Percentiles rank a stretch among this genome's conserved stretches.
These are phyloP conservation scores for Leucophora obtusa DNA, from an alignment of 2,888 invertebrate species.

Conservation along the genomic window DNA sequence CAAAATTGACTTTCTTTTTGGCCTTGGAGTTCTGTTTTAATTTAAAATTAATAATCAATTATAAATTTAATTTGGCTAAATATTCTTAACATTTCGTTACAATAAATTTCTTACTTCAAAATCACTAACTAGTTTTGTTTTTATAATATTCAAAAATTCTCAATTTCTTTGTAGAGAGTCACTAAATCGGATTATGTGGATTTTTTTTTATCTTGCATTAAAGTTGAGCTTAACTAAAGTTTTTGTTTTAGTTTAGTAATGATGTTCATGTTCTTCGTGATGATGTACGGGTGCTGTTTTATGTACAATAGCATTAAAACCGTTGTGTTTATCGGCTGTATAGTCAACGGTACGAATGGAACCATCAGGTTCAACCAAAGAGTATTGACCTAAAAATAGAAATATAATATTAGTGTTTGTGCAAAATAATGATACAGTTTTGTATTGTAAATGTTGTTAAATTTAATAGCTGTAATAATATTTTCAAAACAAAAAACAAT, in stretches of 20 bases:
- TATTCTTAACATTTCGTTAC: conserved; percentile 15
- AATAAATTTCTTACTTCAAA: not conserved
- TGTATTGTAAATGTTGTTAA: conserved; percentile 33
- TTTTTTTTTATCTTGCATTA: conserved; percentile 56
- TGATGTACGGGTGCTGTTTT: conserved; percentile 78
- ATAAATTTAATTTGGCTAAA: conserved; percentile 57
- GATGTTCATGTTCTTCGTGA: conserved; percentile 72
- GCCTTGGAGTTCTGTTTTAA: conserved; percentile 40
- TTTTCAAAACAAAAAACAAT: not conserved
- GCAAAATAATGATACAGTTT: not conserved
- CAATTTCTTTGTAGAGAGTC: conserved; percentile 11
- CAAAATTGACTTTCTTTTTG: conserved; percentile 60
- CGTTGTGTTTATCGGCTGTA: conserved; percentile 79
- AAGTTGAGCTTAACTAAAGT: conserved; percentile 51
- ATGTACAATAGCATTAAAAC: conserved; percentile 79
- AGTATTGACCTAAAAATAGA: conserved; percentile 79
- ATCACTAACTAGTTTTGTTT: not conserved
- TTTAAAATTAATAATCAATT: conserved; percentile 24
- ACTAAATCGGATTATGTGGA: conserved; percentile 54
- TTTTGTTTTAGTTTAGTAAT: conserved; percentile 60
- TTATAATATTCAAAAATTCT: not conserved
- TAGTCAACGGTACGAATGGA: conserved; percentile 83
- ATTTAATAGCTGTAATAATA: conserved; percentile 41
- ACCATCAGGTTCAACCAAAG: conserved; percentile 86
- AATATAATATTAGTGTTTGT: not conserved